phyloP scores from a whole-genome alignment of 2,113 vertebrate genomes.

The Mustelus asterias region DNA sequence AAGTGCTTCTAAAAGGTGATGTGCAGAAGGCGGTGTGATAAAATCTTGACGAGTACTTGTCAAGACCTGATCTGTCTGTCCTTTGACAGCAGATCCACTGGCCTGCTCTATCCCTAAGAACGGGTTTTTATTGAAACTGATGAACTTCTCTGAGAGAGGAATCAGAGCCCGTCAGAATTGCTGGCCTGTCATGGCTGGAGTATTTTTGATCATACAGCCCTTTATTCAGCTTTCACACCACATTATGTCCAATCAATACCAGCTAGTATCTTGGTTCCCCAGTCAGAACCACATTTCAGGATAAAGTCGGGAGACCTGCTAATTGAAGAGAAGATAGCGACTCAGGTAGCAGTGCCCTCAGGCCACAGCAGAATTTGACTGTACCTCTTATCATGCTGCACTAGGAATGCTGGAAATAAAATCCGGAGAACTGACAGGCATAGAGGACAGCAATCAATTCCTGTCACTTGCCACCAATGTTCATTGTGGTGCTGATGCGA shows the following conservation, averaged over 20 bases:
- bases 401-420: slow-evolving; percentile 66
- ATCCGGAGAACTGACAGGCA: slow-evolving; percentile 68
- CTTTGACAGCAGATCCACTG: slow-evolving; percentile 78
- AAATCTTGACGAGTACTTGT: slow-evolving; percentile 82
- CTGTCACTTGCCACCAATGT: slow-evolving; percentile 72
- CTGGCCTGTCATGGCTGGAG: slow-evolving; percentile 76
- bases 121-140: slow-evolving; percentile 60
- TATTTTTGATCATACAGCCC: slow-evolving; percentile 80
- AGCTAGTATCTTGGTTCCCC: slow-evolving; percentile 60
- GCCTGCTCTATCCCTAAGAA: slow-evolving; percentile 73
- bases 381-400: slow-evolving; percentile 53
- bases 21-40: slow-evolving; percentile 59
- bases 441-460: slow-evolving; percentile 69
- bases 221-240: slow-evolving; percentile 90
- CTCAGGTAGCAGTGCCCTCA: slow-evolving; percentile 73
- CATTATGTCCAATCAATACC: slow-evolving; percentile 93
- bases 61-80: slow-evolving; percentile 70
- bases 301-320: slow-evolving; percentile 74
- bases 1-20: slow-evolving; percentile 4
- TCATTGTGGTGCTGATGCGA: slow-evolving; percentile 63
- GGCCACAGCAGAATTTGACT: slow-evolving; percentile 70
- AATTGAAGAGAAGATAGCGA: slow-evolving; percentile 91
- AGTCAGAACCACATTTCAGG: slow-evolving; percentile 74
- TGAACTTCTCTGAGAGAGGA: slow-evolving; percentile 62
- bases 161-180: slow-evolving; percentile 50